phyloP scores from a whole-genome alignment of 2,113 vertebrate species.

The Prolemur simus region DNA sequence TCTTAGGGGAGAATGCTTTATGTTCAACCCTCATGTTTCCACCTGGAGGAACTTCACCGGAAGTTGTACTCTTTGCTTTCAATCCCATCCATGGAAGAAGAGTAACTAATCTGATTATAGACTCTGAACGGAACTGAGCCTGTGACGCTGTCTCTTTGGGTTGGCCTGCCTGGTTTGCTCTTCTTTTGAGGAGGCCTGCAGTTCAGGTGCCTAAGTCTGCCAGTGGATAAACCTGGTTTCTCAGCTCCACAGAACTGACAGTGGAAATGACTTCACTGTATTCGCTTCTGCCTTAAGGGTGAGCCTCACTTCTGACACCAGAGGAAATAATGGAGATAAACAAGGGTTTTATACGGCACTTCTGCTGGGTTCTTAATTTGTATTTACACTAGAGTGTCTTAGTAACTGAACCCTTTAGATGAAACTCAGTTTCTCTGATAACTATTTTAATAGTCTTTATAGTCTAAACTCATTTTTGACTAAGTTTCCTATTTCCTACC shows the following conservation, averaged over 20 bases:
- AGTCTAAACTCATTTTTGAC: not conserved
- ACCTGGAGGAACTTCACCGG: not conserved
- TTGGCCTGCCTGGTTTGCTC: fast-evolving
- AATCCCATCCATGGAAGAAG: not conserved
- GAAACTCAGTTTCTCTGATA: not conserved
- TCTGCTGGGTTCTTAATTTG: not conserved
- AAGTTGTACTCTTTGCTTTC: not conserved
- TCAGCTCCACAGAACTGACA: not conserved
- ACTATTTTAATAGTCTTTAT: not conserved
- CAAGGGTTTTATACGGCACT: not conserved
- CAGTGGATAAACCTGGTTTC: not conserved
- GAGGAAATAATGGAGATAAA: not conserved
- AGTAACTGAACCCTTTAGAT: not conserved
- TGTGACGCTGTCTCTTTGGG: not conserved
- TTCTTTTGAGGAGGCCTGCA: not conserved
- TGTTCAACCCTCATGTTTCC: not conserved
- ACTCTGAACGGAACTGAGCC: not conserved
- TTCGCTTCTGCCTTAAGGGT: not conserved
- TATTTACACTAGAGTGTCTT: not conserved
- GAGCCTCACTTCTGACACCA: not conserved
- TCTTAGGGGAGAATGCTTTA: not conserved
- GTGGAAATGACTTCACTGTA: not conserved
- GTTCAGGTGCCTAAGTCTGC: not conserved
- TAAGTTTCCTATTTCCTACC: not conserved
- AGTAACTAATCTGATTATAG: not conserved